Evolutionary conservation across 1,140 invertebrate genomes (phyloP).

Genomic region (Drosophila neocordata): DNA sequence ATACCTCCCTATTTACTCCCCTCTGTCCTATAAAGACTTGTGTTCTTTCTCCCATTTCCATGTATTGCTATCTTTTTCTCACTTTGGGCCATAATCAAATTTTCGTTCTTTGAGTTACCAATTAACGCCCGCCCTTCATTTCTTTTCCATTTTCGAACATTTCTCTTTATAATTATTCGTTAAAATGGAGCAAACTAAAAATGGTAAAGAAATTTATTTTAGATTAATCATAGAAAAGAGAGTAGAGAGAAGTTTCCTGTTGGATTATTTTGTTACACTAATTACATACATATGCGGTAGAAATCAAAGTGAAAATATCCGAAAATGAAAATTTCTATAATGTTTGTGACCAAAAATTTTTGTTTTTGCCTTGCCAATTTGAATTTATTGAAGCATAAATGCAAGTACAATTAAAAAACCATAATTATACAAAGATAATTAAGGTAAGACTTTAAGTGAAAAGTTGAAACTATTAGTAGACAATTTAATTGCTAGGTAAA

Average conservation of each 20-base stretch:
- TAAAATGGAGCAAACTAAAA: constrained; percentile 69
- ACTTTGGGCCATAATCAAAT: constrained; percentile 60
- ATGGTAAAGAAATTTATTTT: constrained; percentile 63
- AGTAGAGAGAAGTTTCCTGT: constrained; percentile 68
- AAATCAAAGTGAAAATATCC: constrained; percentile 58
- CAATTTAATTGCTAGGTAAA: neutral
- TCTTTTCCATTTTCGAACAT: constrained; percentile 56
- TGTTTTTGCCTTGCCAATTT: constrained; percentile 9
- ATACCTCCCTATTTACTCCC: no score
- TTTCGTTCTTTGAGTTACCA: constrained; percentile 62
- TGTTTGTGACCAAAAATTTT: neutral
- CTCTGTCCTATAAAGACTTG: constrained; percentile 3
- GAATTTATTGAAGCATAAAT: constrained; percentile 7
- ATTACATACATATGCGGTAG: constrained; percentile 45
- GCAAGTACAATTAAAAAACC: neutral
- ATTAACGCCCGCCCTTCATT: constrained; percentile 64
- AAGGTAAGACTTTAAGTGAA: neutral
- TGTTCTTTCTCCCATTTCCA: constrained; percentile 18
- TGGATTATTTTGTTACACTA: constrained; percentile 69
- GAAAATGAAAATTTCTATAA: constrained; percentile 1
- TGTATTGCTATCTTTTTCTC: neutral
- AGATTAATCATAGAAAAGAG: constrained; percentile 65
- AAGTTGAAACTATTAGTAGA: neutral
- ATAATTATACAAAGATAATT: neutral
- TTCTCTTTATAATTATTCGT: constrained; percentile 68